Base-by-base conservation (phyloP, 2,888 invertebrate species). In the Chelonus formosanus region DNA sequence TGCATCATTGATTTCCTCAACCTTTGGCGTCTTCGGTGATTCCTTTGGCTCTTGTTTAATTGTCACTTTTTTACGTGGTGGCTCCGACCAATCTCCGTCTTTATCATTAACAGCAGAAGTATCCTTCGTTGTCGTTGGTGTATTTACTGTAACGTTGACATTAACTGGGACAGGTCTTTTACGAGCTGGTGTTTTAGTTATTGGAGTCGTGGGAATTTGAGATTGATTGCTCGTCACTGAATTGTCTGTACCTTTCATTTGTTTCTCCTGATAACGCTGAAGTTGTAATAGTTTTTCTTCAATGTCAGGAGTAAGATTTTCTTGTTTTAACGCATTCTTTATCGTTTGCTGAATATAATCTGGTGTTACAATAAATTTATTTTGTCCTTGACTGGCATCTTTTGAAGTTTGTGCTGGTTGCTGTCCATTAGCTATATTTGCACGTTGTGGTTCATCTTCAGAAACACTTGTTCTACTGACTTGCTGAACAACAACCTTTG, bases 281-380 rank as follows among this genome's bases (percentile, higher is more conserved):
- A 96, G 87, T 76, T 94, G 94, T 50, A 96, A 86, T 57, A 97
- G 85, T 81, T 96, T 97, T 78, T 96, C 95, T 82, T 96, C 95
- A 71, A 96, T 94, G 85, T 96, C 96, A 0, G 96, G 96, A 82
- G 94, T 93, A 34, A 96, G 87, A 83, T 95, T 95, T 78, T 95
- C 95, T 84, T 94, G 94, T 84, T 93, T 93, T 68, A 97, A 85
- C n/a, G 95, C 96, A 83, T 93, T 95, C 84, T 93, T 92, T 75
- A 97, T 95, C 8, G 96, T 95, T 89, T 96, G 95, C 83, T 96
- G 95, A 75, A 96, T 95, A 80, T 96, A 96, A 85, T 95, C 95
- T 63, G 95, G 93, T 8, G 96, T 96, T 69, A 96, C 89, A 74
- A 95, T 91, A 85, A 96, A 96, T 85, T 93, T 89, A 77, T 88